Conservation (phyloP, 2,888 invertebrate genomes). For the Aporophyla nigra region DNA sequence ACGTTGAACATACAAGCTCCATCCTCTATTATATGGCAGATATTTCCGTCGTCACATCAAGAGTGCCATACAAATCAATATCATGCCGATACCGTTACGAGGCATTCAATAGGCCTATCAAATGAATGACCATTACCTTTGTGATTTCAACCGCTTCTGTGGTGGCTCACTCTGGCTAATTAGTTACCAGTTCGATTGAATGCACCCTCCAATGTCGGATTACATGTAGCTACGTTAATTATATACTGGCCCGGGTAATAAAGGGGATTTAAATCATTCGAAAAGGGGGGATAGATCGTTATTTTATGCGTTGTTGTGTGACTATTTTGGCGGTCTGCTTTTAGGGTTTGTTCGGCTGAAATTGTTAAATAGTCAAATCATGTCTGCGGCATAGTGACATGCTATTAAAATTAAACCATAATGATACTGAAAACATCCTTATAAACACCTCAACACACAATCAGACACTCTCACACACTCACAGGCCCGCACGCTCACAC, state of each 20-base stretch:
- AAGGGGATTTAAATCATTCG: slow-evolving; percentile 36
- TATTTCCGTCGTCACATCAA: slow-evolving; percentile 12
- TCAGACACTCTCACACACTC: no score
- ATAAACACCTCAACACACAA: no score
- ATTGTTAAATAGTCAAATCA: background rate
- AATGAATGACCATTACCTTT: slow-evolving; percentile 72
- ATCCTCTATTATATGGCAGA: background rate
- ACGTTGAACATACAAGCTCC: background rate
- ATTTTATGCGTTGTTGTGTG: background rate
- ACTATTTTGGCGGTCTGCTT: slow-evolving; percentile 5
- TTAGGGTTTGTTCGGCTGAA: background rate
- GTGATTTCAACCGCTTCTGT: slow-evolving; percentile 67
- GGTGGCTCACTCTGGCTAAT: slow-evolving; percentile 71
- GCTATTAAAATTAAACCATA: no score
- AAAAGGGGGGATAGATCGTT: background rate
- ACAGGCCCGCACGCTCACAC: no score
- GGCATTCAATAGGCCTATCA: slow-evolving; percentile 64
- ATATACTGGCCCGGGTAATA: slow-evolving; percentile 15
- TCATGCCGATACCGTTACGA: slow-evolving; percentile 32
- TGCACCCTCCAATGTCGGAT: slow-evolving; percentile 61
- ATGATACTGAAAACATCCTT: no score
- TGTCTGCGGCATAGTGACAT: background rate
- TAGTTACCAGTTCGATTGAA: slow-evolving; percentile 69
- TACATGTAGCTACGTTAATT: slow-evolving; percentile 49
- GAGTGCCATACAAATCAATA: slow-evolving; percentile 43